Evolutionary conservation across 2,113 vertebrate species (phyloP), one percentile per base, ranked within the genome.

Genomic region (Calidris pugnax): DNA sequence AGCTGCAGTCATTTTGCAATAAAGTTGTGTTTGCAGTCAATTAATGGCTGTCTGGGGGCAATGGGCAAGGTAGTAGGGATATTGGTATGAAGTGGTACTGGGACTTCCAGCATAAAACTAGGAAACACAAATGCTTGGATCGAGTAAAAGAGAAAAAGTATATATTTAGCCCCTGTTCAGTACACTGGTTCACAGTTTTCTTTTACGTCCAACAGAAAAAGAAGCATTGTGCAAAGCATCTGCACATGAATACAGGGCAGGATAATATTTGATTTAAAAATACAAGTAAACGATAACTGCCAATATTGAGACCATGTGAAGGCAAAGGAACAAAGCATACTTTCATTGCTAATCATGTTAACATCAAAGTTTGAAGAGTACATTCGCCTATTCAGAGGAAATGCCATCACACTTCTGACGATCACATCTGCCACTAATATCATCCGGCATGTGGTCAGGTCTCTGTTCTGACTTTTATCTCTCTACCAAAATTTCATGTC

Each of bases 341-440:
- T 99, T 99, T 98, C 98, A 97, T 97, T 89, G 97, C 98, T 98
- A 98, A 98, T 99, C 98, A 97, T 97, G 98, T 98, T 98, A 98
- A 98, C 98, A 98, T 99, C 98, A 99, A 98, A 98, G 98, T 98
- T 97, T 96, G 98, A 98, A 98, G 98, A 98, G 87, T 98, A 97
- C 98, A 97, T 97, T 98, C 97, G 93, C 97, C 97, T 98, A 98
- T 98, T 97, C 97, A 97, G 98, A 99, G 99, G 98, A 99, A 99
- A 99, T 98, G 98, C 98, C 99, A 98, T 98, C 95, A 96, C 97
- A 97, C 97, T 97, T 98, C 98, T 97, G 97, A 96, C 94, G 98
- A 98, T 98, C 98, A 98, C 99, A 99, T 99, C 99, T 99, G 99
- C 98, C 98, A 97, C 98, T 97, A 99, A 99, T 98, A 98, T 98